Conservation (phyloP, 2,888 invertebrate genomes). For the Drosophila algonquin region DNA sequence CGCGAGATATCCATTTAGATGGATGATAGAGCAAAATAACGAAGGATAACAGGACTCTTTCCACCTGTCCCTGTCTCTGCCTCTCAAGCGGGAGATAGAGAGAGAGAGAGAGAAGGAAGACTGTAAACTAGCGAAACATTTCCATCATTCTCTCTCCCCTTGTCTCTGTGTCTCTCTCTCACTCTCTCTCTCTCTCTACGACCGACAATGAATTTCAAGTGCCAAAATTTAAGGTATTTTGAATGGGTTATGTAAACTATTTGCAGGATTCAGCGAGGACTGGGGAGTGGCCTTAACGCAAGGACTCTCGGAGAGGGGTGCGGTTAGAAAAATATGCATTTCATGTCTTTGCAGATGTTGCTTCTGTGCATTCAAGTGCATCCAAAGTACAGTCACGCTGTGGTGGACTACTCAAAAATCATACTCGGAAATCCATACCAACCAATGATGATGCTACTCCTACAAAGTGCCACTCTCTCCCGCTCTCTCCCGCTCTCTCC, state of each 20-base stretch:
- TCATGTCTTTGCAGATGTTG: background rate
- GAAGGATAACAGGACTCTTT: conserved; percentile 15
- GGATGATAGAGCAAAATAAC: conserved; percentile 61
- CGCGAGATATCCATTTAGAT: conserved; percentile 72
- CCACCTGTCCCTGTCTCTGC: background rate
- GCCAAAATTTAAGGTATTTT: conserved; percentile 31
- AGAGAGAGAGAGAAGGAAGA: background rate
- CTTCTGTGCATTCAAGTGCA: background rate
- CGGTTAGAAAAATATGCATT: background rate
- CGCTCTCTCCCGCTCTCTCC: background rate
- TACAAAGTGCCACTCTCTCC: no score
- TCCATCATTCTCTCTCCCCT: conserved; percentile 15
- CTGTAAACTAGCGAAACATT: conserved; percentile 57
- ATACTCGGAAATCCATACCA: background rate
- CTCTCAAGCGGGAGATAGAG: background rate
- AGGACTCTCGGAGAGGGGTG: background rate
- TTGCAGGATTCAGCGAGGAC: conserved; percentile 5
- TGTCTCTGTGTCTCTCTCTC: conserved; percentile 29
- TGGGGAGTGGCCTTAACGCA: no score
- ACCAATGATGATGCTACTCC: background rate
- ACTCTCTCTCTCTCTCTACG: conserved; percentile 36
- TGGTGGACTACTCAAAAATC: background rate
- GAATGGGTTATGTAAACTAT: conserved; percentile 22
- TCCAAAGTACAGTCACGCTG: conserved; percentile 10
- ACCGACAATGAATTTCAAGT: conserved; percentile 66